phyloP scores from a whole-genome alignment of 2,113 vertebrate genomes.

The Girardinichthys multiradiatus region DNA sequence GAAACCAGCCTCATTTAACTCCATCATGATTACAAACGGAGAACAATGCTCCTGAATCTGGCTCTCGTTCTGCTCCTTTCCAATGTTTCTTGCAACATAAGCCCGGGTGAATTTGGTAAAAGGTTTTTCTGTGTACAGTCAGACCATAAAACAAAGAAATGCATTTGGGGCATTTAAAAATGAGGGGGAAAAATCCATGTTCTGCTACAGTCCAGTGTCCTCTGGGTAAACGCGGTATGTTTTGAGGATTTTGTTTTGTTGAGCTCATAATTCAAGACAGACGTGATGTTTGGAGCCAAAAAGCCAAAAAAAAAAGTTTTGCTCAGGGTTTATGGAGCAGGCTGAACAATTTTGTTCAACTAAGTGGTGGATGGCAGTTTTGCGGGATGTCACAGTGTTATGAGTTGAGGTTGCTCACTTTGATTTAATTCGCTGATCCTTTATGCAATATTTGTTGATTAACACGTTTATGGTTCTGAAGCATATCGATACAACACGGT shows the following conservation, averaged over 20 bases:
- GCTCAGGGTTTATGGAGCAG: slow-evolving; percentile 62
- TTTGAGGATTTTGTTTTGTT: slow-evolving; percentile 78
- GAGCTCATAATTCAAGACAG: slow-evolving; percentile 83
- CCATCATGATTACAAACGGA: slow-evolving; percentile 2
- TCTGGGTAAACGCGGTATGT: slow-evolving; percentile 73
- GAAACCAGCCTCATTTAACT: not conserved
- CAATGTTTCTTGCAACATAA: slow-evolving; percentile 47
- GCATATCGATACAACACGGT: too few relatives aligned
- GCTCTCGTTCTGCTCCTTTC: slow-evolving; percentile 21
- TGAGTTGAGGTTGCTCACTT: slow-evolving; percentile 34
- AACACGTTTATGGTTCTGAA: too few relatives aligned
- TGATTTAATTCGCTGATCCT: slow-evolving; percentile 42
- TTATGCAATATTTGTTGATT: not conserved
- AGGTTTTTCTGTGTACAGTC: slow-evolving; percentile 57
- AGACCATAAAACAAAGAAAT: slow-evolving; percentile 68
- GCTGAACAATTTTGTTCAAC: slow-evolving; percentile 43
- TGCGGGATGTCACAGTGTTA: slow-evolving; percentile 46
- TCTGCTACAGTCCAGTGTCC: slow-evolving; percentile 65
- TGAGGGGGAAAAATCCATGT: slow-evolving; percentile 35
- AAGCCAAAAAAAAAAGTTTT: slow-evolving; percentile 43
- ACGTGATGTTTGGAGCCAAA: slow-evolving; percentile 66
- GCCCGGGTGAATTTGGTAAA: slow-evolving; percentile 42
- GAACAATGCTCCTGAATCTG: slow-evolving; percentile 34
- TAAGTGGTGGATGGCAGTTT: slow-evolving; percentile 15
- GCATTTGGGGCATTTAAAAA: slow-evolving; percentile 65